Base-by-base conservation (phyloP, 2,888 invertebrate species). In the Ophonus ardosiacus region DNA sequence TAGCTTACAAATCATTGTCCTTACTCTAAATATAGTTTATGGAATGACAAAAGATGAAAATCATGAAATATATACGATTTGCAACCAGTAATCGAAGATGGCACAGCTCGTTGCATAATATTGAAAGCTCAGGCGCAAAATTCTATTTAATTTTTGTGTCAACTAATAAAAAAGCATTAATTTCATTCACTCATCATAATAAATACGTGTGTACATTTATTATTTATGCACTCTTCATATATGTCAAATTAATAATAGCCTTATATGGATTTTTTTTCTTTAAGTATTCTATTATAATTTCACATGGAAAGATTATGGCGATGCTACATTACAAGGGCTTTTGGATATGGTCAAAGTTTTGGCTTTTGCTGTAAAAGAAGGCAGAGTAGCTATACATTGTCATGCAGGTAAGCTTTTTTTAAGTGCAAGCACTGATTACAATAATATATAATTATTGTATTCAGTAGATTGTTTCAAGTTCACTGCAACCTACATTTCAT, bases 271-370 rank as follows among this genome's bases (percentile, higher is more conserved):
- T 71, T 40, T 40, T 10, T 80, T 61, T 57, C 8, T 80, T 80
- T 91, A 93, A 97, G 97, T 97, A 86, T 97, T 95, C 91, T 97
- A 96, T 91, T 98, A 97, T 93, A 98, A 98, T 92, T 98, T 97
- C 90, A 95, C 95, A 1, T 96, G 96, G 95, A 94, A 95, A 56
- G 97, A 98, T 90, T 97, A 97, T 90, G 96, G 96, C 0, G 96
- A 96, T 85, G 96, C 96, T 0, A 94, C 95, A 2, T 92, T 96
- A 87, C 93, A 94, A 65, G 95, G 95, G 6, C 92, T 98, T n/a
- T 91, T 97, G 87, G 97, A 97, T 89, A 97, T 97, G 95, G 96
- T 97, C n/a, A 97, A 97, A 92, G 97, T 97, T 7, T 92, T 97
- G 89, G 95, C 96, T 56, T 98, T 97, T 90, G 95, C 96, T 0